Evolutionary conservation across 2,797 vertebrate species (phyloP), one percentile per base, ranked within the genome.

Genomic region (Staurois parvus): DNA sequence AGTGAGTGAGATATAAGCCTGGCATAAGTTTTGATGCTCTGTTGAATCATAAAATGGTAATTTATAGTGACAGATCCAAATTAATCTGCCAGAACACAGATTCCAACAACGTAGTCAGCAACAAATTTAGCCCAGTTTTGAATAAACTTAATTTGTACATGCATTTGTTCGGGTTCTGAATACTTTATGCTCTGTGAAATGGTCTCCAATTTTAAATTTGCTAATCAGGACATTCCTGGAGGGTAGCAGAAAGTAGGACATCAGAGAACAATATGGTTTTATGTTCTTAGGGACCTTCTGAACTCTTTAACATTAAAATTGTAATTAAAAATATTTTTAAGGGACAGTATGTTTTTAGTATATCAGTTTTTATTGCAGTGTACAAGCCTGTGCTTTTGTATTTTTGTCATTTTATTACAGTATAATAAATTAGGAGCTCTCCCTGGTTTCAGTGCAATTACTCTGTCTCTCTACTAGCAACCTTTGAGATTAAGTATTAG

Each of bases 81-180:
- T 59, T 34, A 70, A 32, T 13, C 78, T 52, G 66, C 66, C 78
- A 79, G 78, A 70, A 52, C 30, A n/a, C 11, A 56, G 45, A 79
- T 69, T 79, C 28, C 66, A 79, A 13, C 2, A 42, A 69, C 13
- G 52, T 45, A 32, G n/a, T 45, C 68, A 72, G 37, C 48, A 69
- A 69, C 66, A 48, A 24, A 52, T 69, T n/a, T 79, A 69, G 68
- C 69, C 69, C 68, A 72, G 37, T 48, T 34, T 4, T 79, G 66
- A 79, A 52, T 52, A 56, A 73, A 62, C 59, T 12, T 66, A 62
- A 73, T 82, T 82, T 66, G 78, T 52, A 45, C 52, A 32, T 81
- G 29, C 42, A 70, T 81, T 80, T 81, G 45, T 26, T 37, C 67
- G n/a, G 64, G 15, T 72, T 69, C 48, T 45, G 4, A 24, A 79